phyloP scores from a whole-genome alignment of 2,888 invertebrate genomes.

The Lissocephala sabroskyi region DNA sequence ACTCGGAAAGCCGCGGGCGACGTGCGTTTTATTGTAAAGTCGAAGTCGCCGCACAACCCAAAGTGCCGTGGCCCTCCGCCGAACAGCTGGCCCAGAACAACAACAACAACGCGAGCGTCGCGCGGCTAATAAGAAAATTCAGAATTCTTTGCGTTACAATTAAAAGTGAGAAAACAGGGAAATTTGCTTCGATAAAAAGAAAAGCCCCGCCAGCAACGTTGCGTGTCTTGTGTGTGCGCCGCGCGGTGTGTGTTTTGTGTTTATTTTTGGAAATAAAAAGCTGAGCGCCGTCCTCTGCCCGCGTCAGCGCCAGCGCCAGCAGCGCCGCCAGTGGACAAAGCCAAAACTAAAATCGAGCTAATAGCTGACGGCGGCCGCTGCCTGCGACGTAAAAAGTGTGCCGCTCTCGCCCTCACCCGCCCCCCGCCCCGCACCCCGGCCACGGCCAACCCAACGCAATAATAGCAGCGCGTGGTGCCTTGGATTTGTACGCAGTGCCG shows the following conservation, averaged over 20 bases:
- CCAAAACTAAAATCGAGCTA: conserved; percentile 35
- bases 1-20: too few relatives aligned
- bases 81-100: too few relatives aligned
- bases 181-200: not conserved
- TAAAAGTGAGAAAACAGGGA: too few relatives aligned
- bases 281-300: not conserved
- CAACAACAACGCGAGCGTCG: too few relatives aligned
- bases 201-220: conserved; percentile 11
- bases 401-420: too few relatives aligned
- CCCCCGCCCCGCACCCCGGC: conserved; percentile 26
- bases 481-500: conserved; percentile 35
- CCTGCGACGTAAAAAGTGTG: conserved; percentile 10
- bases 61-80: too few relatives aligned
- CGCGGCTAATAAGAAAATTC: too few relatives aligned
- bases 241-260: conserved; percentile 43
- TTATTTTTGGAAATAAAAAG: conserved; percentile 51
- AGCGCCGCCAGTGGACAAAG: conserved; percentile 9
- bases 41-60: too few relatives aligned
- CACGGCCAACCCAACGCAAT: conserved; percentile 31
- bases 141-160: too few relatives aligned
- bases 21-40: too few relatives aligned
- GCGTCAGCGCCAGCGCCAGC: not conserved
- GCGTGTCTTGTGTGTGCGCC: conserved; percentile 4
- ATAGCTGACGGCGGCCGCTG: too few relatives aligned
- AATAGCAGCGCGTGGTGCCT: conserved; percentile 68